A percentile compares a stretch with the other conserved stretches of the same genome.
These are phyloP conservation scores for Scaeva pyrastri DNA, from an alignment of 2,888 invertebrate genomes.

Conservation along the genomic window DNA sequence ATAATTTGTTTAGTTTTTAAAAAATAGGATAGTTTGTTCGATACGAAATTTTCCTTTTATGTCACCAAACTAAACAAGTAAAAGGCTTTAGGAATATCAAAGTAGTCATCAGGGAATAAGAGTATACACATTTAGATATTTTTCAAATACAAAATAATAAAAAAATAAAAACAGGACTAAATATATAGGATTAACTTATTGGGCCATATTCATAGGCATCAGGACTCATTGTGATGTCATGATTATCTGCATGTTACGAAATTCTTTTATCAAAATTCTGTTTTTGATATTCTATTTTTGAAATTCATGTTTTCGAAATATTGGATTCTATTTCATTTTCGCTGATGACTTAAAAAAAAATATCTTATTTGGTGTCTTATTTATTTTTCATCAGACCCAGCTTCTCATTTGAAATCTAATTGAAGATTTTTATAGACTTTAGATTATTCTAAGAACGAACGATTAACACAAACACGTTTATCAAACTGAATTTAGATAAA, in stretches of 20 bases:
- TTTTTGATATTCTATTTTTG: background rate
- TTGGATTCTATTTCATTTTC: background rate
- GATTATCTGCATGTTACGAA: slow-evolving; percentile 8
- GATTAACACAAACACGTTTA: background rate
- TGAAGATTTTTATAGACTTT: background rate
- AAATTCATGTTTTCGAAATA: slow-evolving; percentile 5
- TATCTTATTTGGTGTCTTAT: background rate
- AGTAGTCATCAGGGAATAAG: too few relatives aligned
- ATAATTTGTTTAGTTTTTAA: too few relatives aligned
- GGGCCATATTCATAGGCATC: slow-evolving; percentile 35
- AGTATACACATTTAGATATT: too few relatives aligned
- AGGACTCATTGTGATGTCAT: background rate
- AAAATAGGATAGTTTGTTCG: too few relatives aligned
- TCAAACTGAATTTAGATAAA: background rate
- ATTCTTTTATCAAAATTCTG: slow-evolving; percentile 43
- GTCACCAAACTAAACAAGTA: too few relatives aligned
- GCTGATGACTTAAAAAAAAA: background rate
- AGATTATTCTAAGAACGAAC: background rate
- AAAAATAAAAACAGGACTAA: too few relatives aligned
- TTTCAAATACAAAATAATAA: too few relatives aligned
- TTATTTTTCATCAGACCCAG: background rate
- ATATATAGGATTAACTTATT: background rate
- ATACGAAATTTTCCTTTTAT: too few relatives aligned
- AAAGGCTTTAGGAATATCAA: too few relatives aligned
- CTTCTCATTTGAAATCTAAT: background rate